phyloP scores from a whole-genome alignment of 2,888 invertebrate genomes.

The Stegophylla sp. region DNA sequence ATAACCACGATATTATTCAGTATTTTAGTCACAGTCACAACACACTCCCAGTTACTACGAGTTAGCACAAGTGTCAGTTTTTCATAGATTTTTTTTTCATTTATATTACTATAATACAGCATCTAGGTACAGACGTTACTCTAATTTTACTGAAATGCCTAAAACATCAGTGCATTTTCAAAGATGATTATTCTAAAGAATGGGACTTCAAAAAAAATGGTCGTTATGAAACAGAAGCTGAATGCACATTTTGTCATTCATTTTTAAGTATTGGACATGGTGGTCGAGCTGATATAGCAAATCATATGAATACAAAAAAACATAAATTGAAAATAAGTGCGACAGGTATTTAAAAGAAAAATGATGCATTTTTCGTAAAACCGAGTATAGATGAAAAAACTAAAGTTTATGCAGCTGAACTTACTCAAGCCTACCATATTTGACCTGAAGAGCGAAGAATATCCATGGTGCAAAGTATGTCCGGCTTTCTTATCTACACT shows the following conservation, averaged over 20 bases:
- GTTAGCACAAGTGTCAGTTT: too few relatives aligned
- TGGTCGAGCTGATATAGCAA: not conserved
- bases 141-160: conserved; percentile 3
- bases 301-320: not conserved
- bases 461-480: too few relatives aligned
- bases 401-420: too few relatives aligned
- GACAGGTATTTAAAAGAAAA: conserved; percentile 7
- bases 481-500: too few relatives aligned
- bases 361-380: not conserved
- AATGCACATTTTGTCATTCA: not conserved
- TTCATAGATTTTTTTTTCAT: too few relatives aligned
- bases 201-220: not conserved
- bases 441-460: too few relatives aligned
- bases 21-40: too few relatives aligned
- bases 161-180: not conserved
- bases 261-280: not conserved
- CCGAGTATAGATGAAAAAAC: not conserved
- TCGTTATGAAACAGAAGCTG: not conserved
- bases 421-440: not conserved
- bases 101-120: too few relatives aligned
- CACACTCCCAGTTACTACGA: too few relatives aligned
- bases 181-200: not conserved
- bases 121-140: too few relatives aligned
- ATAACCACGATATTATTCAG: too few relatives aligned
- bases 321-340: conserved; percentile 16